Evolutionary conservation across 2,888 invertebrate species (phyloP), one percentile per base, ranked within the genome.

Genomic region (Coenonympha arcania): DNA sequence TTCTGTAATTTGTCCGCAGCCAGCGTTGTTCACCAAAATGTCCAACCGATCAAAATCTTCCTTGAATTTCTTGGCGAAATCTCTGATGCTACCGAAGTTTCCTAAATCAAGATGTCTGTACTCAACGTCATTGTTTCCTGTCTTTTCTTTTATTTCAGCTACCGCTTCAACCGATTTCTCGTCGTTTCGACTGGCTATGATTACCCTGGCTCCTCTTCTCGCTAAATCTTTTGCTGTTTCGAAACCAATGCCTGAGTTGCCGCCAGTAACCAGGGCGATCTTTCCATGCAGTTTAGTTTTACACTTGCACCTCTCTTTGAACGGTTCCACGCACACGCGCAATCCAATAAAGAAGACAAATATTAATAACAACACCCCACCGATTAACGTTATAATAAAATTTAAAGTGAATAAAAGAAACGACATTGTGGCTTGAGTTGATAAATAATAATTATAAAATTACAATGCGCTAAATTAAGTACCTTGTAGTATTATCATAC

Each of bases 221-320:
- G 94, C 94, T 55, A 95, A 73, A 60, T 91, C 91, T 50, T 81
- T 79, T 0, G 89, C 92, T 0, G 92, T 92, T 77, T 93, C 93
- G 67, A 90, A 89, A 1, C 95, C 95, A 50, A 95, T 93, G 1
- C 95, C 95, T 1, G 91, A 90, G 72, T 94, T 95, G 0, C 92
- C 90, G 5, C 95, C 95, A 0, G 95, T 95, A 4, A 95, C 82
- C 33, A 95, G 87, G 0, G 88, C 88, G 36, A 90, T 81, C 87
- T 93, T 92, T 33, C 88, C 89, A 2, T 73, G 54, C 2, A 85
- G 54, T 24, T 68, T 65, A 0, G 58, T 66, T 28, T 67, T 66
- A 36, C 79, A 79, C 42, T 58, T 71, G 56, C 82, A 83, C 11
- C 65, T 64, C 16, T 68, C 66, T 51, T 70, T 67, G 9, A 63